Conservation (phyloP, 1,140 invertebrate species). For the Drosophila kurseongensis region DNA sequence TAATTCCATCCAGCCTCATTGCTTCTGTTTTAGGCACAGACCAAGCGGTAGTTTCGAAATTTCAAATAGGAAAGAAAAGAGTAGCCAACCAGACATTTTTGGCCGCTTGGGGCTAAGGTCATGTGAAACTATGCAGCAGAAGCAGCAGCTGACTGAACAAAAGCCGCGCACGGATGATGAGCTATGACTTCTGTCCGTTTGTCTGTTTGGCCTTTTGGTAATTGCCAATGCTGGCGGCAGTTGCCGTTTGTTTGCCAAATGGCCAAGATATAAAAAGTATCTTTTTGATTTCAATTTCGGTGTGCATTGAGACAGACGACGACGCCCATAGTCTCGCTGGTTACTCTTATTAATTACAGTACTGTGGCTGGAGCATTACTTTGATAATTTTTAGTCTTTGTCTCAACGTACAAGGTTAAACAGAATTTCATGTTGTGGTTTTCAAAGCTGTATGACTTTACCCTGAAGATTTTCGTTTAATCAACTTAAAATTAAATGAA, state of each 20-base stretch:
- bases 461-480: conserved; percentile 24
- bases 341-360: conserved; percentile 56
- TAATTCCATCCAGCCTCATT: conserved; percentile 36
- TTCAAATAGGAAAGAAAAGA: conserved; percentile 42
- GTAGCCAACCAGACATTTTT: conserved; percentile 48
- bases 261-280: conserved; percentile 52
- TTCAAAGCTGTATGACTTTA: conserved; percentile 32
- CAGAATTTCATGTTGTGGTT: conserved; percentile 45
- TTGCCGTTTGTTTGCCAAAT: conserved; percentile 55
- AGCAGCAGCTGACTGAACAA: conserved; percentile 27
- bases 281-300: conserved; percentile 58
- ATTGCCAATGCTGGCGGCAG: conserved; percentile 68
- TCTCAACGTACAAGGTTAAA: conserved; percentile 52
- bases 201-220: conserved; percentile 66
- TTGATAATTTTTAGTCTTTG: conserved; percentile 39
- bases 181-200: conserved; percentile 64
- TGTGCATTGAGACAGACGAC: conserved; percentile 46
- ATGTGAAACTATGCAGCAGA: conserved; percentile 72
- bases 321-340: conserved; percentile 65
- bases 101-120: conserved; percentile 63
- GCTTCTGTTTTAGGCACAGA: conserved; percentile 70
- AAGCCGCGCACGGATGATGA: conserved; percentile 60
- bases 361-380: conserved; percentile 41
- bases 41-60: conserved; percentile 58
- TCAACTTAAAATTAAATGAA: conserved; percentile 19